Evolutionary conservation across 2,113 vertebrate species (phyloP), one percentile per base, ranked within the genome.

Genomic region (Raja brachyura): DNA sequence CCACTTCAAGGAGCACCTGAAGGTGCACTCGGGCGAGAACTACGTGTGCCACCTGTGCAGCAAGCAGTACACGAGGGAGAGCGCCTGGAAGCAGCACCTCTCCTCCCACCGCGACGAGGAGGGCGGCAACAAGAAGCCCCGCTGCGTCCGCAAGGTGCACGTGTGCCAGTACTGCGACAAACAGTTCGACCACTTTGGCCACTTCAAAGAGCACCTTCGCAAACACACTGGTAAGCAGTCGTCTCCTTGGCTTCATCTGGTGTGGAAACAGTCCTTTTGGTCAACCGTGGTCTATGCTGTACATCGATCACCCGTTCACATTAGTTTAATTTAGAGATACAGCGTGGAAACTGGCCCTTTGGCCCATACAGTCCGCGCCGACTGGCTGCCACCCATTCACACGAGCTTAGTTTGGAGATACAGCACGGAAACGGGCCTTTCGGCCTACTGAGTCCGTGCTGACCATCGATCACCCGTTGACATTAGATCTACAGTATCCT

Each of bases 1-100:
- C 96, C 99, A 99, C 96, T 98, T 99, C 94, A 99, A 99, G 96
- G 98, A 99, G 96, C 99, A 99, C 96, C 96, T 99, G 97, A 99
- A 98, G 97, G 97, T 97, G 83, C 99, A 99, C 96, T 96, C 97
- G 92, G 96, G 98, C 93, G 98, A 98, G 95, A 98, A 95, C 93
- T 97, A 97, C 94, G 97, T 98, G 93, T 99, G 99, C 96, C 96
- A 96, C 93, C 97, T 98, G 96, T 99, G 98, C 93, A 97, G 97
- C 94, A 99, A 98, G 97, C 97, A 97, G 3, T 99, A 99, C 95
- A 97, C 98, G 0, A 97, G 99, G n/a, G 99, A 99, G 94, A 98
- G 97, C 48, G 98, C 98, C n/a, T 96, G 98, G 95, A 99, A 98
- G 94, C 98, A 99, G 93, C 99, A 99, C 95, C 95, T 99, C 94